phyloP scores from a whole-genome alignment of 2,888 invertebrate species.

The Philereme vetulata region DNA sequence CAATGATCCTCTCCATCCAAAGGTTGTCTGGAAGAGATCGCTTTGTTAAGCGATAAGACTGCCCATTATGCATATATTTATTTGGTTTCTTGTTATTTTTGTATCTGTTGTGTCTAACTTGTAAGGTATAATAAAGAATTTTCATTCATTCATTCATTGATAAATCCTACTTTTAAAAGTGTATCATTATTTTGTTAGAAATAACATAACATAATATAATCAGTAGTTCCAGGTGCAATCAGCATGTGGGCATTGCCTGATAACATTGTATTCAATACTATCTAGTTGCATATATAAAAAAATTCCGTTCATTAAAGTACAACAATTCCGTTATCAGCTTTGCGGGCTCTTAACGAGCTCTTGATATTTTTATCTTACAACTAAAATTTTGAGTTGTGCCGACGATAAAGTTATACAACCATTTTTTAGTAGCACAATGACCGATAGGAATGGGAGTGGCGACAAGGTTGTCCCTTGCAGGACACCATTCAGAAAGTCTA shows the following conservation, averaged over 20 bases:
- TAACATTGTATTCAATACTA: conserved; percentile 46
- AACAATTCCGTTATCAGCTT: conserved; percentile 42
- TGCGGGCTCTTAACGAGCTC: conserved; percentile 49
- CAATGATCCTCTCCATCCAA: no score
- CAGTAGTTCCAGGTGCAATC: not conserved
- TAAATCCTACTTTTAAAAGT: no score
- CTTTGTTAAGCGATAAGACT: no score
- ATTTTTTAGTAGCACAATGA: conserved; percentile 56
- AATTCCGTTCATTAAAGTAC: conserved; percentile 28
- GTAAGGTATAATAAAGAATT: no score
- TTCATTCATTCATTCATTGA: no score
- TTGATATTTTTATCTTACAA: conserved; percentile 55
- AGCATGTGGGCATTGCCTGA: conserved; percentile 45
- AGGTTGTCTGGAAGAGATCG: no score
- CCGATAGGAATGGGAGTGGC: conserved; percentile 49
- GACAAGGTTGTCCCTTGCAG: conserved; percentile 18
- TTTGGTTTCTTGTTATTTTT: no score
- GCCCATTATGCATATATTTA: no score
- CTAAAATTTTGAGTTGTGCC: conserved; percentile 36
- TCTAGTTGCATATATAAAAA: conserved; percentile 16
- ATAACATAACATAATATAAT: no score
- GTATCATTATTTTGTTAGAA: no score
- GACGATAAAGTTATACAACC: conserved; percentile 38
- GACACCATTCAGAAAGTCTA: conserved; percentile 4
- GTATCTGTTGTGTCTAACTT: no score